Conservation (phyloP, 1,140 invertebrate genomes). For the Monomorium pharaonis region DNA sequence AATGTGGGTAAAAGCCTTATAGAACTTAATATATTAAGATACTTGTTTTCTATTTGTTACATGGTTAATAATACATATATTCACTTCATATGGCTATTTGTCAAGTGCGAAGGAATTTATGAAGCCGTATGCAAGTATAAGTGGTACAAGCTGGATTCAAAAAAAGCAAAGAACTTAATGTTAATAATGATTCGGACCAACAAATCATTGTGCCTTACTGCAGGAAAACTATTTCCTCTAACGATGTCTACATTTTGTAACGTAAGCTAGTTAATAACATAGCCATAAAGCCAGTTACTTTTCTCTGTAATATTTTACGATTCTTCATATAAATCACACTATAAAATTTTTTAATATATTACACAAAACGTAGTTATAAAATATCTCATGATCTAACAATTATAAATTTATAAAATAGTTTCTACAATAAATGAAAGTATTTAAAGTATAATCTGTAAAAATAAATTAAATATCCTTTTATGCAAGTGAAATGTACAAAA, state of each 20-base stretch:
- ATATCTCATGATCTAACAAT: neutral
- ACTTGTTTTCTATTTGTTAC: too few relatives aligned
- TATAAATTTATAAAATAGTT: neutral
- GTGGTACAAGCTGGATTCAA: slow-evolving; percentile 15
- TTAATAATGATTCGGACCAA: slow-evolving; percentile 35
- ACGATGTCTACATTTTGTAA: slow-evolving; percentile 45
- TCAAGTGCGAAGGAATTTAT: slow-evolving; percentile 25
- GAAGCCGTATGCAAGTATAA: slow-evolving; percentile 7
- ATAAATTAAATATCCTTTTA: neutral
- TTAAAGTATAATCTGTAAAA: neutral
- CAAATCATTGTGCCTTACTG: slow-evolving; percentile 23
- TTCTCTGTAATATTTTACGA: neutral
- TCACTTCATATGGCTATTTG: neutral
- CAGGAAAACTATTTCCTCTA: slow-evolving; percentile 52
- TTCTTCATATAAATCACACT: neutral
- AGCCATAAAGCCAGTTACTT: too few relatives aligned
- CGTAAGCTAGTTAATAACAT: slow-evolving; percentile 7
- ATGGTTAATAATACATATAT: too few relatives aligned
- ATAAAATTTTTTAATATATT: neutral
- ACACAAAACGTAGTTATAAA: neutral
- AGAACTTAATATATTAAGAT: too few relatives aligned
- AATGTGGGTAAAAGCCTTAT: too few relatives aligned
- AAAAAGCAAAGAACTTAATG: slow-evolving; percentile 21
- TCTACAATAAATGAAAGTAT: neutral
- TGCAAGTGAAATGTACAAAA: neutral